Evolutionary conservation across 1,140 invertebrate species (phyloP).

Genomic region (Ceratina japonica): DNA sequence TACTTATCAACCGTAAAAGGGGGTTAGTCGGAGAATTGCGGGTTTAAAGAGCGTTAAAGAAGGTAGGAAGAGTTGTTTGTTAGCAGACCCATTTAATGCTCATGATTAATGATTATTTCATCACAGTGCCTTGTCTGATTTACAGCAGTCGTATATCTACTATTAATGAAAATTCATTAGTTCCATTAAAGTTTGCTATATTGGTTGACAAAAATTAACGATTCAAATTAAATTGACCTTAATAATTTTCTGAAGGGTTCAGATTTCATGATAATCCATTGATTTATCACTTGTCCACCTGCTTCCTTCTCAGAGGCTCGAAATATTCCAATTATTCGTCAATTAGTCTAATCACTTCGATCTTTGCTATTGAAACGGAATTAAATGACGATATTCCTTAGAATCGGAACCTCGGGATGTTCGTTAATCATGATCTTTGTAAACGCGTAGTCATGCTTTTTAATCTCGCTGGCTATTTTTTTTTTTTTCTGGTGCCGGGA

Average conservation of each 20-base stretch:
- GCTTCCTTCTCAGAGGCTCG: too few species aligned
- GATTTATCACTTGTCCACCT: too few species aligned
- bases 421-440: background rate
- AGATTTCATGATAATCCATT: too few species aligned
- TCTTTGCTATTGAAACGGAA: background rate
- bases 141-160: too few species aligned
- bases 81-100: constrained; percentile 56
- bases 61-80: constrained; percentile 39
- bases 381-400: background rate
- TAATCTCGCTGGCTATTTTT: constrained; percentile 46
- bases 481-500: constrained; percentile 31
- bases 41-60: constrained; percentile 35
- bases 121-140: background rate
- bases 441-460: constrained; percentile 49
- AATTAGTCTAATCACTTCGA: background rate
- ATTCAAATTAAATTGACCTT: too few species aligned
- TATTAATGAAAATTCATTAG: background rate
- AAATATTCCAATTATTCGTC: background rate
- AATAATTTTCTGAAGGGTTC: background rate
- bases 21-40: constrained; percentile 6
- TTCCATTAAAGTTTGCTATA: too few species aligned
- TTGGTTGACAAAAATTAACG: background rate
- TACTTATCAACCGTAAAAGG: constrained; percentile 34
- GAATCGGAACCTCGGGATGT: background rate
- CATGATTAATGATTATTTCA: constrained; percentile 58